Evolutionary conservation across 2,888 invertebrate species (phyloP), one percentile per base, ranked within the genome.

Genomic region (Teinopalpus imperialis): DNA sequence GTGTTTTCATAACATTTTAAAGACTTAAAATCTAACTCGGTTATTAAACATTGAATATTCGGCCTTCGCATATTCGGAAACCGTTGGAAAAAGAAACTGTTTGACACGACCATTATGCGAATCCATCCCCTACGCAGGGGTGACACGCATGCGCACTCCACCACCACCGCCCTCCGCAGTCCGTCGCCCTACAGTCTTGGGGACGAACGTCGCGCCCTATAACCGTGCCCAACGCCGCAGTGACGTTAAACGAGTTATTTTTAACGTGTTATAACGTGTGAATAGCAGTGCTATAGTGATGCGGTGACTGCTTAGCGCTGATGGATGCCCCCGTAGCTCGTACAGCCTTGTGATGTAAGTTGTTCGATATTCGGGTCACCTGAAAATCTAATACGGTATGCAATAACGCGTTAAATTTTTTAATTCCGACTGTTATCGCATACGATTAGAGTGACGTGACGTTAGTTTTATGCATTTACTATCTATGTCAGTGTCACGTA

Each of bases 141-240:
- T 26, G 44, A 56, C 83, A 78, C 83, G 74, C 71, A 83, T 81
- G 83, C 73, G 66, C 57, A 43, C 46, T 43, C 37, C 34, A 56
- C 60, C 56, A 66, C 73, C 68, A 63, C 67, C 66, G 60, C 69
- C 67, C 73, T 62, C 66, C 85, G 83, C 64, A 54, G 58, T 42
- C 52, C 65, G 59, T 66, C 69, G 63, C 55, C 63, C 50, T 54
- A 57, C 50, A 52, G 56, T 48, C 60, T 53, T 59, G 53, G 69
- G 73, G 30, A 13, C 29, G 32, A 51, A 47, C 30, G 53, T 47
- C 34, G 20, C 8, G 53, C 52, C 52, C 23, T 18, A 10, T 24
- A 12, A 34, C 29, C 31, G 13, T 10, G 6, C 13, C 52, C 44
- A 51, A 37, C 55, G 54, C 70, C 74, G 81, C 81, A 81, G 74